phyloP scores from a whole-genome alignment of 1,140 invertebrate species.

The Polypedilum vanderplanki region DNA sequence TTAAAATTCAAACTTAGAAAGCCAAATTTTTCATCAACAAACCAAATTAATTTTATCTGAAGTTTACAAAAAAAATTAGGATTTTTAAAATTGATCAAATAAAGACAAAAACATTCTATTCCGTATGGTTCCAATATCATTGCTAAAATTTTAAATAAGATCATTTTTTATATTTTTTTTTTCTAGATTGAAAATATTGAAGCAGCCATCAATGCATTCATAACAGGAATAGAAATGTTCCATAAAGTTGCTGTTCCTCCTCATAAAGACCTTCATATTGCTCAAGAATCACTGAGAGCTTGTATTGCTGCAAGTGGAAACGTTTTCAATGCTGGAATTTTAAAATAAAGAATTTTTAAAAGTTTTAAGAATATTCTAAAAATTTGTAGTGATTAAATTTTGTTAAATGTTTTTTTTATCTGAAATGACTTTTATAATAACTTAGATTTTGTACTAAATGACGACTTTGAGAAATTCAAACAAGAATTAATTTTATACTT shows the following conservation, averaged over 20 bases:
- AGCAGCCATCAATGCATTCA: slow-evolving; percentile 44
- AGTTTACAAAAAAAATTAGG: too few relatives aligned
- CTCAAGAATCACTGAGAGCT: slow-evolving; percentile 52
- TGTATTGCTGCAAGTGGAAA: slow-evolving; percentile 49
- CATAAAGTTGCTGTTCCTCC: slow-evolving; percentile 50
- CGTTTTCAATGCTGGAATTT: not conserved
- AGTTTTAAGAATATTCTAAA: not conserved
- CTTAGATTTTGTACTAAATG: not conserved
- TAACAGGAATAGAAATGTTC: slow-evolving; percentile 47
- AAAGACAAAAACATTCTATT: too few relatives aligned
- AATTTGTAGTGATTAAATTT: not conserved
- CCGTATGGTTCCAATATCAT: too few relatives aligned
- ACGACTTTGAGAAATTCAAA: not conserved
- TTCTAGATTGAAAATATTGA: slow-evolving; percentile 39
- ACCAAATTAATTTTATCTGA: too few relatives aligned
- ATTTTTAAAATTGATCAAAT: too few relatives aligned
- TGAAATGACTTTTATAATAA: not conserved
- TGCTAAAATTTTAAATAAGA: not conserved
- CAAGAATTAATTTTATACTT: not conserved
- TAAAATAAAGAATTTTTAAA: too few relatives aligned
- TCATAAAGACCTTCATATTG: slow-evolving; percentile 52
- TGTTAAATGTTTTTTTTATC: not conserved
- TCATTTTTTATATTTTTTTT: slow-evolving; percentile 25
- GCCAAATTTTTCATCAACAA: too few relatives aligned
- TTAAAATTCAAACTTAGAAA: too few relatives aligned